Evolutionary conservation across 2,888 invertebrate species (phyloP), one percentile per base, ranked within the genome.

Genomic region (Seira ritae): DNA sequence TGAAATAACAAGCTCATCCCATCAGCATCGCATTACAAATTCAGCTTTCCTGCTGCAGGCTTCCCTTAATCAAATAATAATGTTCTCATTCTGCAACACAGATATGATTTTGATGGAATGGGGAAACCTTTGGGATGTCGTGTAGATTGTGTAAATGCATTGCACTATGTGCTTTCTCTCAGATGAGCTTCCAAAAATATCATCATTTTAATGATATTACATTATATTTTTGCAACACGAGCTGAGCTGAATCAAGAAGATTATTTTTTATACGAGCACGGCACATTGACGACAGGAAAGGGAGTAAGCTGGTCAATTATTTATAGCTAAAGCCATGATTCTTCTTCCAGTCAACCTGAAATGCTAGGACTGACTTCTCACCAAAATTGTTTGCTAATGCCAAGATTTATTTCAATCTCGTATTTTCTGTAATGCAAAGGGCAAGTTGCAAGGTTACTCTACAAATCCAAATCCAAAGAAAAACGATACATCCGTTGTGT

Each of bases 141-240:
- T 12, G 15, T 55, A 8, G 6, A 31, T 31, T 31, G n/a, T n/a
- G n/a, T n/a, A n/a, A n/a, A n/a, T n/a, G n/a, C n/a, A n/a, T n/a
- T n/a, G n/a, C n/a, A n/a, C n/a, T n/a, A n/a, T n/a, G n/a, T 42
- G 12, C 42, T 42, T 12, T 42, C 42, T 55, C 15, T 31, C 55
- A 55, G 55, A 31, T 31, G 31, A 31, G 8, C 8, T 31, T 31
- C 31, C 8, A 31, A 31, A 31, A 31, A 31, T 31, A 31, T 31
- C 31, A 31, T 55, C 55, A 55, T 55, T 17, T n/a, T 55, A 8
- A 55, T 55, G 15, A 8, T 17, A 55, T 17, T 55, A 17, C 17
- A 55, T 17, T 55, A 60, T 20, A 1, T 22, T 71, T 71, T 24
- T 71, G 55, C 24, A 71, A 60, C 71, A 60, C n/a, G 55, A 3